These are phyloP conservation scores for Microcaecilia unicolor DNA, from an alignment of 2,797 vertebrate genomes.

Conservation along the genomic window DNA sequence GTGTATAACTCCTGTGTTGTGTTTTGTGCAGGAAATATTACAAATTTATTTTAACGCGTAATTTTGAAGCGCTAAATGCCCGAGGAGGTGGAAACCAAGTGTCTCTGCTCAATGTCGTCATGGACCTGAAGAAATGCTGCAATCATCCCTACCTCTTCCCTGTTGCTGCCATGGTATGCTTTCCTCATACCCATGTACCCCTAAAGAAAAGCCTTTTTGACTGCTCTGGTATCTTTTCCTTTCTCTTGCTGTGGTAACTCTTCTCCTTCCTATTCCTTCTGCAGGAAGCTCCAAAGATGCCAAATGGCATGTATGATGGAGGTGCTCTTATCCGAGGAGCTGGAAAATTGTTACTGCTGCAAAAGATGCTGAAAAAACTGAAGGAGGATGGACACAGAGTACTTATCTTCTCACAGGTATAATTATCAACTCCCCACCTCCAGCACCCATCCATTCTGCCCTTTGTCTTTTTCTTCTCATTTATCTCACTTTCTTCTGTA, in stretches of 20 bases:
- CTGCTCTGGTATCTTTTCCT: too few relatives aligned
- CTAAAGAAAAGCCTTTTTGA: too few relatives aligned
- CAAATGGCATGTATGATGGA: slow-evolving; percentile 97
- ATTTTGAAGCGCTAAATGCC: slow-evolving; percentile 94
- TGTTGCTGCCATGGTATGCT: slow-evolving; percentile 80
- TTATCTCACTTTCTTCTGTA: not conserved
- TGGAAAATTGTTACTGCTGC: slow-evolving; percentile 84
- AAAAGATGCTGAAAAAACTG: slow-evolving; percentile 92
- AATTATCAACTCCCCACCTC: not conserved
- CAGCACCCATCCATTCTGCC: not conserved
- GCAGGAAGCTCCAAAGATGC: slow-evolving; percentile 96
- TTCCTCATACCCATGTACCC: not conserved
- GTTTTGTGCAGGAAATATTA: slow-evolving; percentile 95
- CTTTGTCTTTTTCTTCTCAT: not conserved
- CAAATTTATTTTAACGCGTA: slow-evolving; percentile 94
- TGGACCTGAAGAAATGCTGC: slow-evolving; percentile 98
- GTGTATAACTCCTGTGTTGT: slow-evolving; percentile 97
- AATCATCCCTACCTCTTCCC: slow-evolving; percentile 98
- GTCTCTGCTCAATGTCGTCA: slow-evolving; percentile 92
- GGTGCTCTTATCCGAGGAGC: slow-evolving; percentile 84
- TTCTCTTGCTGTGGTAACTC: too few relatives aligned
- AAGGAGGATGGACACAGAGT: slow-evolving; percentile 94
- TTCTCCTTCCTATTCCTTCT: not conserved
- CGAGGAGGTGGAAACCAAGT: slow-evolving; percentile 96
- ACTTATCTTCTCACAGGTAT: slow-evolving; percentile 95